These are phyloP conservation scores for Thera britannica DNA, from an alignment of 2,888 invertebrate genomes.

Conservation along the genomic window DNA sequence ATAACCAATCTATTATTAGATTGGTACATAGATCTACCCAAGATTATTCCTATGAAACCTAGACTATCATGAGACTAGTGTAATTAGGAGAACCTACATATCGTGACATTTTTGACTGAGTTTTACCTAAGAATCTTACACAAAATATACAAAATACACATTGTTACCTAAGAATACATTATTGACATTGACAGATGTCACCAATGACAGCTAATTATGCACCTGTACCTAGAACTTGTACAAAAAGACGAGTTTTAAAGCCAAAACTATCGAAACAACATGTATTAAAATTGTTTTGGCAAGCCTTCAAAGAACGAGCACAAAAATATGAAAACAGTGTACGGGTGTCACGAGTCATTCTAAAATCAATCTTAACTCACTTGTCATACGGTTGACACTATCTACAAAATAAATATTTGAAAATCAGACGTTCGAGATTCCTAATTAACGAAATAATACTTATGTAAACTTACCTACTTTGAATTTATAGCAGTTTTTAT, in stretches of 20 bases:
- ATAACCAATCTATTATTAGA: too few relatives aligned
- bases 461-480: conserved; percentile 23
- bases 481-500: conserved; percentile 33
- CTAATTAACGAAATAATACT: conserved; percentile 41
- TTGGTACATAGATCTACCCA: too few relatives aligned
- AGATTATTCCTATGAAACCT: too few relatives aligned
- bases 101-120: too few relatives aligned
- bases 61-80: too few relatives aligned
- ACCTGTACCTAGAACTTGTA: background rate
- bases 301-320: conserved; percentile 19
- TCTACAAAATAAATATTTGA: conserved; percentile 37
- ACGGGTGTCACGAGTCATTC: conserved; percentile 17
- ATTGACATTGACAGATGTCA: conserved; percentile 23
- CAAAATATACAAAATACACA: too few relatives aligned
- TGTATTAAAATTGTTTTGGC: conserved; percentile 26
- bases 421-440: conserved; percentile 36
- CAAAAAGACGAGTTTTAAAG: conserved; percentile 3
- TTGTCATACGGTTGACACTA: conserved; percentile 31
- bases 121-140: too few relatives aligned
- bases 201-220: conserved; percentile 28
- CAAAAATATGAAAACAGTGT: conserved; percentile 30
- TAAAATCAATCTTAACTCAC: conserved; percentile 34
- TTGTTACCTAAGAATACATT: background rate
- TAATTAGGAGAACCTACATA: too few relatives aligned
- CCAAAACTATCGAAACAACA: conserved; percentile 20